Base-by-base conservation (phyloP, 2,797 vertebrate species). In the Lindbergichthys nudifrons region DNA sequence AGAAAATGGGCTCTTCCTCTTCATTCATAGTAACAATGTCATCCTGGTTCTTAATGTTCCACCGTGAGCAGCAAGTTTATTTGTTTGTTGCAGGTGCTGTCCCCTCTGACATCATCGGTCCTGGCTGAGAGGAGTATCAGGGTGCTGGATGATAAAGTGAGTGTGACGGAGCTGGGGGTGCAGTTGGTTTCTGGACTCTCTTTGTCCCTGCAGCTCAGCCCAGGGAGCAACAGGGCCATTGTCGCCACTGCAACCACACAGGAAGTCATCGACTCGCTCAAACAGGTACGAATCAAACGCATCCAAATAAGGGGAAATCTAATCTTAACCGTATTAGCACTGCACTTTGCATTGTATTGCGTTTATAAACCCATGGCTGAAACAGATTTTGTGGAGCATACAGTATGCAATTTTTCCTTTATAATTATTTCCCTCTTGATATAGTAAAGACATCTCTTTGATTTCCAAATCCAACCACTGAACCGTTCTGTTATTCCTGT, bases 91-190 rank as follows among this genome's bases (percentile, higher is more conserved):
- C 70, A 81, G 81, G 73, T 83, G 57, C 60, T 97, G 82, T 97
- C 96, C n/a, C 97, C 96, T 0, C 91, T 98, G 70, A 97, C 96
- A 0, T 95, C 96, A 0, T 88, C 94, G 11, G 95, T 97, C 87
- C 69, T 98, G 87, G 96, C 95, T 0, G 96, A 97, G 87, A 96
- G 93, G 92, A 95, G 92, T n/a, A 87, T 98, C 90, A 94, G 93
- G 0, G 97, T 98, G 61, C 87, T 96, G 75, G 97, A 97, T 0
- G 97, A 98, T 81, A 97, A 96, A 91, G 97, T 98, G 91, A 95
- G 96, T 18, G 94, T 98, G 84, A 96, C 95, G 0, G 96, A 97
- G 91, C 92, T 98, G 3, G 96, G 96, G 12, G 95, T 97, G 80
- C 96, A 97, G 86, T 89, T 98, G 88, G 95, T 98, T 42, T 95